These are phyloP conservation scores for Panagrolaimus sp. DNA, from an alignment of 1,140 invertebrate species.

Conservation along the genomic window DNA sequence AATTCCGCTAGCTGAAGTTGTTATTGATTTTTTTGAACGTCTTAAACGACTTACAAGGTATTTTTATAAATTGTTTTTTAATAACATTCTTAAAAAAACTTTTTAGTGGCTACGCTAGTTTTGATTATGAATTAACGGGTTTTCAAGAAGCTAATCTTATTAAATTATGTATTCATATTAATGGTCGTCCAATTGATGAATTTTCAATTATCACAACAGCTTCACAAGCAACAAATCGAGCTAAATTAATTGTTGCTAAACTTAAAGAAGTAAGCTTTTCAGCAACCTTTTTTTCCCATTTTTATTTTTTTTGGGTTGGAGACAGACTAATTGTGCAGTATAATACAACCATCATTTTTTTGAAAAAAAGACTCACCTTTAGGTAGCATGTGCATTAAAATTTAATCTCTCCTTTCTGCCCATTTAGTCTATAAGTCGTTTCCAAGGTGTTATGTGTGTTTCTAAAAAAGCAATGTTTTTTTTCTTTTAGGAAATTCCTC, in stretches of 20 bases:
- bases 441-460: background rate
- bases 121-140: constrained; percentile 89
- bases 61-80: background rate
- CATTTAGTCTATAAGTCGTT: background rate
- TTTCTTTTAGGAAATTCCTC: constrained; percentile 69
- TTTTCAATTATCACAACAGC: constrained; percentile 75
- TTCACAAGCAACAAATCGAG: constrained; percentile 67
- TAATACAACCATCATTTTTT: no score
- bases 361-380: no score
- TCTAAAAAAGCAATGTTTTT: background rate
- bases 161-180: constrained; percentile 73
- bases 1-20: constrained; percentile 83
- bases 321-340: background rate
- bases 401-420: background rate
- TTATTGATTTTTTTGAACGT: constrained; percentile 86
- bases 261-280: constrained; percentile 66
- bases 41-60: constrained; percentile 63
- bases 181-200: constrained; percentile 77
- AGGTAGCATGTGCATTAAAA: no score
- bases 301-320: background rate
- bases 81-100: constrained; percentile 67
- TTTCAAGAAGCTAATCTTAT: constrained; percentile 70
- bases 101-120: constrained; percentile 88
- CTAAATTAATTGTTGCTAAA: constrained; percentile 69
- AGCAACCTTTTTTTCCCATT: no score